Base-by-base conservation (phyloP, 2,888 invertebrate species). In the Pachymerium ferrugineum region DNA sequence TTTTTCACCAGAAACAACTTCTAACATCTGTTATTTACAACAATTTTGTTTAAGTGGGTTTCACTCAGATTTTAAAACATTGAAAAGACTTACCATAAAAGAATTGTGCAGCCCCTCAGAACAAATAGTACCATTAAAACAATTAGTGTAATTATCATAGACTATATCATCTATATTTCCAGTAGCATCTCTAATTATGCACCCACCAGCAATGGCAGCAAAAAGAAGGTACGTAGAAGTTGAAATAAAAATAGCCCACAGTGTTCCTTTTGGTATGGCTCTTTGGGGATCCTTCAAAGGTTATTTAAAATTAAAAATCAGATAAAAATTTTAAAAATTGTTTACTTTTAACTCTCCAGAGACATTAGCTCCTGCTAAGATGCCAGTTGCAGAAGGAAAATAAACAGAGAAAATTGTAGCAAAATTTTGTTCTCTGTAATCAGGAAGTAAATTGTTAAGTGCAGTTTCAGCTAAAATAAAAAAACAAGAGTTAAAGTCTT, bases 381-480 rank as follows among this genome's bases (percentile, higher is more conserved):
- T 94, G 14, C 98, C 98, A 8, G 97, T 98, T 1, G 97, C 97
- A 1, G 97, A 96, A 0, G 98, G 98, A 80, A 98, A 98, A 85
- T 95, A 98, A 75, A 98, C 94, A 22, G 96, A 90, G 81, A 98
- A 98, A 0, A 97, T 93, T 77, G 92, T 90, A 84, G 97, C 96
- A 84, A 97, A 97, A 77, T 89, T 86, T 80, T 97, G 91, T 42
- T 89, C 80, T 33, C 83, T 78, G 76, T 84, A 86, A 30, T 79
- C 79, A 6, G 86, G 84, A 4, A 76, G 75, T 70, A 85, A 79
- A 77, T 86, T 86, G 12, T 81, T 80, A 30, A 75, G 75, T 70
- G 85, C 31, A 22, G 69, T 73, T 0, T 28, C 19, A 67, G 68
- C 74, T 76, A 29, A 31, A 70, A 30, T 1, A 33, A 31, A 2